Evolutionary conservation across 2,797 vertebrate species (phyloP), one percentile per base, ranked within the genome.

Genomic region (Acropternis orthonyx): DNA sequence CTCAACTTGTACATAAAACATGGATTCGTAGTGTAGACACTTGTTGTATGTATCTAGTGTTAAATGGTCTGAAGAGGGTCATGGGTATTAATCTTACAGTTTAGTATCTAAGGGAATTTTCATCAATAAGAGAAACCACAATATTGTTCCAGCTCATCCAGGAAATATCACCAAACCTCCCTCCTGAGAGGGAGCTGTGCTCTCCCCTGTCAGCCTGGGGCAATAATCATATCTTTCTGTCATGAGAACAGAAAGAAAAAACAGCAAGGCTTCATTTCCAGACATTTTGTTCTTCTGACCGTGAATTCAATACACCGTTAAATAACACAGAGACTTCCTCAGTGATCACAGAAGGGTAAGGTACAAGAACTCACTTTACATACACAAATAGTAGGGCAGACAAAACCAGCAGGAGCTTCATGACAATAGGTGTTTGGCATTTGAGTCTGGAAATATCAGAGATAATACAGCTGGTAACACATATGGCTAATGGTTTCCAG

Each of bases 371-470:
- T 49, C 18, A 41, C 62, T 96, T 96, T 89, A 75, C 87, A 91
- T 96, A 94, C 1, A 48, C 91, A 89, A 91, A 94, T 56, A 39
- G 32, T 10, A 84, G 75, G n/a, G 54, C 28, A 92, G 73, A 85
- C 83, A 83, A 88, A 89, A 56, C 10, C 43, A 84, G 30, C 5
- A 75, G 22, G 34, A 78, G 14, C 78, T 78, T 83, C 19, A 81
- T 15, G 14, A 72, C 34, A 85, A 72, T 27, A 85, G 20, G 1
- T 62, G 26, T 18, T 85, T 75, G 52, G 32, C 43, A 32, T 17
- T 83, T 74, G 51, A 24, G 44, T n/a, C 4, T 87, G 65, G 49
- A 85, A 63, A 80, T 56, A 65, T 30, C 63, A 75, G 39, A 69
- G 22, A 30, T 63, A 76, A 56, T 20, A 52, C 9, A 63, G 48